Conservation (phyloP, 2,888 invertebrate genomes). For the Philereme transversata region DNA sequence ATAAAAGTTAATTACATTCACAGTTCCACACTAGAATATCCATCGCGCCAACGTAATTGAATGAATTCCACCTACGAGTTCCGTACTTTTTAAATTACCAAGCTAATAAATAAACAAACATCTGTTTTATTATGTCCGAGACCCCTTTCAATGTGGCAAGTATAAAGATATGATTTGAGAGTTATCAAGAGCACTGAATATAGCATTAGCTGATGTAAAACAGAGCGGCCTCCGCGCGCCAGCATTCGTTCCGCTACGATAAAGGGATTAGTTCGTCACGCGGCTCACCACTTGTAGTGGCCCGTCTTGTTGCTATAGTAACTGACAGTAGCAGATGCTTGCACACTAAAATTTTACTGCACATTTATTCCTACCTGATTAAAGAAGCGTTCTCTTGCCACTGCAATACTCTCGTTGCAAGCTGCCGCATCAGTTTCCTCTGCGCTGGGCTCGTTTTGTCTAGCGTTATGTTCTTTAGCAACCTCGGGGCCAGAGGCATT, state of each 20-base stretch:
- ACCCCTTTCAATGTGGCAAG: constrained; percentile 34
- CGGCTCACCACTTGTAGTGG: constrained; percentile 50
- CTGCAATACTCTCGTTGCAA: constrained; percentile 68
- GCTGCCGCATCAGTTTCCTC: constrained; percentile 55
- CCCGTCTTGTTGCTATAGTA: constrained; percentile 53
- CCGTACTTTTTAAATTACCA: constrained; percentile 23
- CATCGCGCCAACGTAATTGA: constrained; percentile 22
- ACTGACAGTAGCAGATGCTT: constrained; percentile 25
- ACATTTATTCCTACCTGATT: constrained; percentile 62
- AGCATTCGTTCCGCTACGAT: constrained; percentile 71
- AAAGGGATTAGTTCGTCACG: constrained; percentile 71
- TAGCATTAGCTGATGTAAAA: constrained; percentile 65
- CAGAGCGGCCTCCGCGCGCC: constrained; percentile 61
- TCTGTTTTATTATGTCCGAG: constrained; percentile 52
- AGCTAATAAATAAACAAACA: constrained; percentile 48
- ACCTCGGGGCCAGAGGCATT: constrained; percentile 42
- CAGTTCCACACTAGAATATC: constrained; percentile 8
- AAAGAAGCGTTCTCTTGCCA: constrained; percentile 77
- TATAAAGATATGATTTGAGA: constrained; percentile 58
- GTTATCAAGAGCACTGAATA: constrained; percentile 53
- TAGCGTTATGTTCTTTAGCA: constrained; percentile 36
- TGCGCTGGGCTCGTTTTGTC: constrained; percentile 39
- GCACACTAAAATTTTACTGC: constrained; percentile 27
- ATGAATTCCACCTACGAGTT: constrained; percentile 26
- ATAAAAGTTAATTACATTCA: constrained; percentile 19